phyloP scores from a whole-genome alignment of 1,140 invertebrate genomes.

The Gonioctena quinquepunctata region DNA sequence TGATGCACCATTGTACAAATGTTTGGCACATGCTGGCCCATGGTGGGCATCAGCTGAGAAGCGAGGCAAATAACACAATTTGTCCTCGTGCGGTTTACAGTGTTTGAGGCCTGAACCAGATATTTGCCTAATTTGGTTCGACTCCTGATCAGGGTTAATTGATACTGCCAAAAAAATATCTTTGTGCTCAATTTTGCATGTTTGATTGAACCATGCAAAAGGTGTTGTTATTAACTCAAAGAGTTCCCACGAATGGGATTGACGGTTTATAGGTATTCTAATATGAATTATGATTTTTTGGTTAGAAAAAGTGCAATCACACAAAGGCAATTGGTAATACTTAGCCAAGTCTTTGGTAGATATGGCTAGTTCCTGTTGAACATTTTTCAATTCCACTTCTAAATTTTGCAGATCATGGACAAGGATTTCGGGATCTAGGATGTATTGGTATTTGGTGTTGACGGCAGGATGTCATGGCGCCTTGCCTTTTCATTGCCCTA shows the following conservation, averaged over 20 bases:
- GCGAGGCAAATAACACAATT: conserved; percentile 22
- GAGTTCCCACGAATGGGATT: conserved; percentile 14
- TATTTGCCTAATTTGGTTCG: conserved; percentile 16
- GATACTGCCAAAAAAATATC: conserved; percentile 9
- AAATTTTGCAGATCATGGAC: neutral
- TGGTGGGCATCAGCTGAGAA: conserved; percentile 17
- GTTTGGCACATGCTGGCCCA: conserved; percentile 20
- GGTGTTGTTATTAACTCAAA: conserved; percentile 19
- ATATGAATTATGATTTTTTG: conserved; percentile 5
- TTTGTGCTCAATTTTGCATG: conserved; percentile 21
- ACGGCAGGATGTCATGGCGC: neutral
- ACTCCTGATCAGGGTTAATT: neutral
- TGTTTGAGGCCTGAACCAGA: conserved; percentile 17
- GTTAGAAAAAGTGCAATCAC: conserved; percentile 11
- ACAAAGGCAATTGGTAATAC: conserved; percentile 21
- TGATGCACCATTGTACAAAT: conserved; percentile 17
- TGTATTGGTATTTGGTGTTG: neutral
- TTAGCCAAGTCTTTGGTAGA: neutral
- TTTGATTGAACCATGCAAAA: conserved; percentile 28
- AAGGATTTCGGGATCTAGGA: neutral
- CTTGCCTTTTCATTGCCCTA: neutral
- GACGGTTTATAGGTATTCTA: conserved; percentile 12
- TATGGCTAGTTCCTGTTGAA: conserved; percentile 13
- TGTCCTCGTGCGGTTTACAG: conserved; percentile 21
- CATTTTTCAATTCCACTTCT: neutral